Conservation (phyloP, 2,888 invertebrate species). For the Ischnura elegans region DNA sequence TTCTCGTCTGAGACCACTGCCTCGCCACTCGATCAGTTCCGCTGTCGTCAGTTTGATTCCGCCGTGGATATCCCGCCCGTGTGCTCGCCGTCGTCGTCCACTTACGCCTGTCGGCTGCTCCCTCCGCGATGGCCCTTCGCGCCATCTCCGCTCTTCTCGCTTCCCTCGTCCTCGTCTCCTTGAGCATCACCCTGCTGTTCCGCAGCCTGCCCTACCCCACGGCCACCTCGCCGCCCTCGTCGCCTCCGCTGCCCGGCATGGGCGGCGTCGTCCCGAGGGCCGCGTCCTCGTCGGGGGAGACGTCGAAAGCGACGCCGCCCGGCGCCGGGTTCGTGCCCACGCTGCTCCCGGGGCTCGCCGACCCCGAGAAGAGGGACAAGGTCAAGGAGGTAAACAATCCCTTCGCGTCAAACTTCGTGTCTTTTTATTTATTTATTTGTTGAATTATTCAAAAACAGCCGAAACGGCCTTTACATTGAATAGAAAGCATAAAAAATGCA, state of each 20-base stretch:
- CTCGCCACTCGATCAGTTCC: not conserved
- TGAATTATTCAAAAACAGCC: no score
- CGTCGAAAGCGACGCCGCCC: constrained; percentile 40
- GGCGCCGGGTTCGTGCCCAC: constrained; percentile 52
- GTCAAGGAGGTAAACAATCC: constrained; percentile 44
- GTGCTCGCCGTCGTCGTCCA: not conserved
- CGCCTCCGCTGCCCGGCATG: not conserved
- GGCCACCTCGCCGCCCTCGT: not conserved
- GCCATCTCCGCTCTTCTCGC: constrained; percentile 40
- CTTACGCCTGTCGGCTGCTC: not conserved
- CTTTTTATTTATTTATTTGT: no score
- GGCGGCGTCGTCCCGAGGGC: constrained; percentile 10
- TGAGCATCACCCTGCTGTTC: constrained; percentile 51
- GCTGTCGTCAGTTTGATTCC: not conserved
- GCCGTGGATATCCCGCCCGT: no score
- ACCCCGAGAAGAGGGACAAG: constrained; percentile 61
- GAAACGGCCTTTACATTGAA: no score
- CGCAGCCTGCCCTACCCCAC: not conserved
- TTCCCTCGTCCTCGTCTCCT: constrained; percentile 42
- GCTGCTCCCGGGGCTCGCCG: constrained; percentile 45
- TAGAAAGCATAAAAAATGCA: no score
- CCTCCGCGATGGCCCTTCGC: constrained; percentile 22
- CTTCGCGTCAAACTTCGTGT: no score
- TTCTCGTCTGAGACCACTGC: not conserved
- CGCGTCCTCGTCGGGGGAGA: constrained; percentile 34